These are phyloP conservation scores for Anser brachyrhynchus DNA, from an alignment of 2,113 vertebrate genomes.

Conservation along the genomic window DNA sequence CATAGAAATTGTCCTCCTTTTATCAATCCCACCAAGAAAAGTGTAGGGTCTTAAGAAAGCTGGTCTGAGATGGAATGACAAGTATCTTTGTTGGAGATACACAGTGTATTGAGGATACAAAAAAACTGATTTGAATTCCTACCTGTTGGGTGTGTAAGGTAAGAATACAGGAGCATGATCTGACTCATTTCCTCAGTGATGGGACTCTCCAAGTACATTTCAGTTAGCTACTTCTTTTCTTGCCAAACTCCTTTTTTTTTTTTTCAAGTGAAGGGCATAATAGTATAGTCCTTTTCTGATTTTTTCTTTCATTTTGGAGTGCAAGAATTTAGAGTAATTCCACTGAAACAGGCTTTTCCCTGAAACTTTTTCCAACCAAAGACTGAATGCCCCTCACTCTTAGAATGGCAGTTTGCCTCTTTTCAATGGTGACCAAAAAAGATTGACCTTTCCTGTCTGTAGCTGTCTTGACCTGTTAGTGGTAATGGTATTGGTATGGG, in stretches of 20 bases:
- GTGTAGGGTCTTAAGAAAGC: background rate
- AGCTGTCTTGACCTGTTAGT: background rate
- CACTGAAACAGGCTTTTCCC: background rate
- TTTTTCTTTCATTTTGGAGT: background rate
- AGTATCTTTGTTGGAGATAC: background rate
- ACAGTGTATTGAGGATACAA: rapidly evolving
- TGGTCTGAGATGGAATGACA: rapidly evolving
- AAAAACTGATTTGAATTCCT: background rate
- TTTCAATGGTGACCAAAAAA: background rate
- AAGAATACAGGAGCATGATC: background rate
- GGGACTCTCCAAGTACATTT: background rate
- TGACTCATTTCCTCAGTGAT: background rate
- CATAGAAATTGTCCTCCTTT: background rate
- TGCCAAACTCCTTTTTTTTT: background rate
- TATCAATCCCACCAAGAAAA: background rate
- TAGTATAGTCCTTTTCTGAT: background rate
- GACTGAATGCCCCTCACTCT: background rate
- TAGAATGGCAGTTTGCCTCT: rapidly evolving
- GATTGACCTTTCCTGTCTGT: rapidly evolving
- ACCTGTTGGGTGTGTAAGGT: background rate
- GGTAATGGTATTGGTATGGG: background rate
- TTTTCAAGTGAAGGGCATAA: background rate
- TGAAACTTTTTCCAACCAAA: background rate
- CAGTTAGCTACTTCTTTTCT: background rate
- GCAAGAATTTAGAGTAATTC: background rate